phyloP scores from a whole-genome alignment of 53 echinoderm and acorn worm species.

The Zoroaster sp. region DNA sequence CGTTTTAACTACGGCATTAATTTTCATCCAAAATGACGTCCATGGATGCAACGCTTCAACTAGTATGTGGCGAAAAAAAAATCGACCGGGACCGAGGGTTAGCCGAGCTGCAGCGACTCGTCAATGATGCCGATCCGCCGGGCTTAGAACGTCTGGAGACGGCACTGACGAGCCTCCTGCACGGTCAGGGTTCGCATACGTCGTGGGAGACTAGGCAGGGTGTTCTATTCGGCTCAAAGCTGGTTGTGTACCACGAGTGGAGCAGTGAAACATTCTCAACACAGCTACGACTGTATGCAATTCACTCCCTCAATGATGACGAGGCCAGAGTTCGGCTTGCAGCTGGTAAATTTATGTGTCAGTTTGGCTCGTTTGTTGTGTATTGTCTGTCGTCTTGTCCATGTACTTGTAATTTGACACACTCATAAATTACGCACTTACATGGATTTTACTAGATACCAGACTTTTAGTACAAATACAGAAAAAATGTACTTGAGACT shows the following conservation, averaged over 20 bases:
- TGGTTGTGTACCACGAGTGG: constrained; percentile 51
- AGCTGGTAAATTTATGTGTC: constrained; percentile 77
- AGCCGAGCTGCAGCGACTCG: constrained; percentile 59
- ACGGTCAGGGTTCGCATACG: constrained; percentile 61
- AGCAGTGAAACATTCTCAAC: constrained; percentile 57
- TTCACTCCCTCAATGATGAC: constrained; percentile 69
- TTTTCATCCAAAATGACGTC: background rate
- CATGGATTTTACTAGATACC: too few relatives aligned
- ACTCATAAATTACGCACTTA: too few relatives aligned
- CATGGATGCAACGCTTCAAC: constrained; percentile 10
- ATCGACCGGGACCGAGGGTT: constrained; percentile 90
- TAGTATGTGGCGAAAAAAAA: constrained; percentile 61
- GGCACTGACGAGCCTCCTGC: constrained; percentile 60
- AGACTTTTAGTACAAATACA: too few relatives aligned
- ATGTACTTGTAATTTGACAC: too few relatives aligned
- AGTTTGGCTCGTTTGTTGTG: too few relatives aligned
- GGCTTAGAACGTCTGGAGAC: constrained; percentile 66
- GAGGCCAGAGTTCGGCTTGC: constrained; percentile 89
- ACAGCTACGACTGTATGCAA: constrained; percentile 59
- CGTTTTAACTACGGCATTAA: too few relatives aligned
- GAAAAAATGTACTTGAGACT: too few relatives aligned
- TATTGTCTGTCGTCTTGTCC: too few relatives aligned
- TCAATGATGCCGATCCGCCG: constrained; percentile 34
- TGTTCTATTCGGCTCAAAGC: constrained; percentile 77
- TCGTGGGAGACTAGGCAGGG: constrained; percentile 94